Conservation (phyloP, 2,797 vertebrate species). For the Diplodus sargus region DNA sequence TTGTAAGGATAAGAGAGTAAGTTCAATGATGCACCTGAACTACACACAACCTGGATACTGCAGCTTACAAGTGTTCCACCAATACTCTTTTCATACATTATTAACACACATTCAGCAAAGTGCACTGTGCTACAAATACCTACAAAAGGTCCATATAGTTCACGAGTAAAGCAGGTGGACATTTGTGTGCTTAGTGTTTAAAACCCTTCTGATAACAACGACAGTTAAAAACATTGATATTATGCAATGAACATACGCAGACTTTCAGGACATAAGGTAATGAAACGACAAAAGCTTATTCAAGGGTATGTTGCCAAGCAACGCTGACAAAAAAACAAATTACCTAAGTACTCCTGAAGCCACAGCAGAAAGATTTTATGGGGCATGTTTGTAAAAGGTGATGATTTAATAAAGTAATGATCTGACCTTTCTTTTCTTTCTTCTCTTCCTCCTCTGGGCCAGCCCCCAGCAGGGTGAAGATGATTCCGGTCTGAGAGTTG, state of each 20-base stretch:
- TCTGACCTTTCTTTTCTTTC: constrained; percentile 97
- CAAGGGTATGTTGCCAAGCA: constrained; percentile 37
- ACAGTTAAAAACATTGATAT: constrained; percentile 49
- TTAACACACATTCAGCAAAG: constrained; percentile 43
- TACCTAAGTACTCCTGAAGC: constrained; percentile 34
- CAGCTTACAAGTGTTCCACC: constrained; percentile 61
- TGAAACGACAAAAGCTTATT: constrained; percentile 49
- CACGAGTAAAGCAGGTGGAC: constrained; percentile 28
- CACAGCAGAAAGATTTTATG: constrained; percentile 16
- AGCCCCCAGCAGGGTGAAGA: constrained; percentile 96
- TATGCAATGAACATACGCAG: constrained; percentile 36
- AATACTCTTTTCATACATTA: constrained; percentile 47
- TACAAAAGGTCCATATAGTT: constrained; percentile 29
- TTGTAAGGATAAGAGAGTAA: constrained; percentile 86
- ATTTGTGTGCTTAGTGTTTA: constrained; percentile 34
- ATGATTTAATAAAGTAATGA: constrained; percentile 22
- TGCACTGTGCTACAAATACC: constrained; percentile 22
- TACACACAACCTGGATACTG: constrained; percentile 70
- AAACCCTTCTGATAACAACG: constrained; percentile 36
- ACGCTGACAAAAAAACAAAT: constrained; percentile 40
- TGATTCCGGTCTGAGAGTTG: constrained; percentile 99
- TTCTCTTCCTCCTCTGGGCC: constrained; percentile 95
- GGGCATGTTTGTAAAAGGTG: constrained; percentile 1
- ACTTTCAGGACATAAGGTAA: constrained; percentile 46
- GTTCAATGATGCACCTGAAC: constrained; percentile 71